Evolutionary conservation across 30 jellyfish, hydroid and myxozoan genomes (phyloP), one percentile per base, ranked within the genome.

Genomic region (Turritopsis dohrnii): DNA sequence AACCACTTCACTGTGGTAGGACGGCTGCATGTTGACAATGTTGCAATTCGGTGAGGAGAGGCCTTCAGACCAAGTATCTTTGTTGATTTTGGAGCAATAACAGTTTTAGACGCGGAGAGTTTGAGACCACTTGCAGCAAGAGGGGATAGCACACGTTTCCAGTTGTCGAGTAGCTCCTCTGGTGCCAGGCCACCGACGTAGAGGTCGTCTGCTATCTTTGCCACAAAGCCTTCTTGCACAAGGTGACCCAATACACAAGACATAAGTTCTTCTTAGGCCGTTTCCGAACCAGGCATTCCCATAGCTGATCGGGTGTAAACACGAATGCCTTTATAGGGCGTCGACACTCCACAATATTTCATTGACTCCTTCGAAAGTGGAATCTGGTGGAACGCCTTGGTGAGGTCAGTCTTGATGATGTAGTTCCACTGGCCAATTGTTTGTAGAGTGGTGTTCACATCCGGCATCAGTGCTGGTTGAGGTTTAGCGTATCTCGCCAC

Each of bases 271-370:
- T 86, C 94, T 8, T 66, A 77, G 53, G 84, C 94, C 26, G 94
- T 79, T 65, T 86, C 86, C 21, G 94, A 86, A 28, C 94, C 94
- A 1, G 86, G 94, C 94, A 86, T 86, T 19, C 91, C 94, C 90
- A 86, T 86, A 29, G 90, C 94, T 24, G 72, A 60, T 52, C 94
- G 76, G 18, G 75, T 71, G 74, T 86, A 86, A 18, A 86, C 90
- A 18, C 76, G 79, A 8, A 86, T n/a, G n/a, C n/a, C n/a, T n/a
- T n/a, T n/a, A n/a, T n/a, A n/a, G n/a, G n/a, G n/a, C n/a, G n/a
- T n/a, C n/a, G n/a, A n/a, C n/a, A n/a, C n/a, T n/a, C n/a, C n/a
- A n/a, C n/a, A n/a, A n/a, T n/a, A n/a, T n/a, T n/a, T n/a, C n/a
- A n/a, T n/a, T n/a, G n/a, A n/a, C n/a, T n/a, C n/a, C n/a, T n/a